Evolutionary conservation across 2,113 vertebrate genomes (phyloP).

Genomic region (Pimephales promelas): DNA sequence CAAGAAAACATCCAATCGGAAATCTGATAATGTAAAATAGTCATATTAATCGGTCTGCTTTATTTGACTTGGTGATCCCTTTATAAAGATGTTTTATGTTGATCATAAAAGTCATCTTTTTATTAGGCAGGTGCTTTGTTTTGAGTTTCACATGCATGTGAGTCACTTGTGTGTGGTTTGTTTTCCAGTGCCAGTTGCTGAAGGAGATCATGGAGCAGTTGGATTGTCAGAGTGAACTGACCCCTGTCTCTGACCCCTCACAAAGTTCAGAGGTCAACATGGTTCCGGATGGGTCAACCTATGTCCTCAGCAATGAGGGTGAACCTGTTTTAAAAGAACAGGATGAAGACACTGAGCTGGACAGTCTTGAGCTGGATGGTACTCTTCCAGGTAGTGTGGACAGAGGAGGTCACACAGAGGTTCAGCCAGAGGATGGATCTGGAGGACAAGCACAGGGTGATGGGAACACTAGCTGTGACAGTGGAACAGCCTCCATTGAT

Average conservation of each 20-base stretch:
- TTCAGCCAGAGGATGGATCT: slow-evolving; percentile 33
- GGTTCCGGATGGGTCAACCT: slow-evolving; percentile 46
- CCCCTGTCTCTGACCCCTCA: slow-evolving; percentile 50
- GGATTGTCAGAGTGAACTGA: slow-evolving; percentile 52
- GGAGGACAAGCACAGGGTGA: slow-evolving; percentile 45
- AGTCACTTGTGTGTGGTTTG: neutral
- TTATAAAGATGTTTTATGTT: neutral
- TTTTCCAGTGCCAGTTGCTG: slow-evolving; percentile 59
- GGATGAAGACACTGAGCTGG: slow-evolving; percentile 43
- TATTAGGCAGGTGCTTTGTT: neutral
- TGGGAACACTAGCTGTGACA: slow-evolving; percentile 53
- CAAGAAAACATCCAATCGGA: slow-evolving; percentile 8
- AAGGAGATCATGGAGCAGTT: slow-evolving; percentile 62
- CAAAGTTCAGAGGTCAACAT: slow-evolving; percentile 39
- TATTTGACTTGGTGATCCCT: neutral
- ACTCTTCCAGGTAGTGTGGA: slow-evolving; percentile 32
- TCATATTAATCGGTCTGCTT: neutral
- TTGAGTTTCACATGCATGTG: neutral
- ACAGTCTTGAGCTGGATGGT: slow-evolving; percentile 51
- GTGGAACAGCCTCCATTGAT: slow-evolving; percentile 49
- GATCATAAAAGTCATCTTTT: neutral
- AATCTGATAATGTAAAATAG: neutral
- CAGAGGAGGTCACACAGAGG: slow-evolving; percentile 31
- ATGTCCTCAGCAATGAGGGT: slow-evolving; percentile 38
- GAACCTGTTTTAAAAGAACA: slow-evolving; percentile 40